These are phyloP conservation scores for Osmerus mordax DNA, from an alignment of 2,113 vertebrate genomes.

Conservation along the genomic window DNA sequence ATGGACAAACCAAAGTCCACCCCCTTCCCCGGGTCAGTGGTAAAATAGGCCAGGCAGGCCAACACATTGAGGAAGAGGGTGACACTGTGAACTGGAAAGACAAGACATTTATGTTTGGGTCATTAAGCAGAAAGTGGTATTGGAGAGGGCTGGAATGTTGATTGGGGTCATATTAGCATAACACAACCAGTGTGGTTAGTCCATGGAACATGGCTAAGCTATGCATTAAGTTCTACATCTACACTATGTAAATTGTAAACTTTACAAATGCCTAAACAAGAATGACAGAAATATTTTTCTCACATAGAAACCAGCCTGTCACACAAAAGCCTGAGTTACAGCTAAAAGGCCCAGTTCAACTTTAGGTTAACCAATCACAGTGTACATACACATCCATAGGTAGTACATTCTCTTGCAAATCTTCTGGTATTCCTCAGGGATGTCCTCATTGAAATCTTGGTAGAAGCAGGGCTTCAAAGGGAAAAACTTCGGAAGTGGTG, in stretches of 20 bases:
- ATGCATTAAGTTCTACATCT: no score
- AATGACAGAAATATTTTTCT: no score
- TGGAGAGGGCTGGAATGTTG: background rate
- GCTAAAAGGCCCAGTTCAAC: no score
- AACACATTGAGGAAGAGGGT: constrained; percentile 92
- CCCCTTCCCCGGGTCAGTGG: constrained; percentile 39
- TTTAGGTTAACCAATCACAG: background rate
- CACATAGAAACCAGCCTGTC: no score
- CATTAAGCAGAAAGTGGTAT: background rate
- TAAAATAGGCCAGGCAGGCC: constrained; percentile 90
- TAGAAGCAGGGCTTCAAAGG: constrained; percentile 95
- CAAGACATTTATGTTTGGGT: background rate
- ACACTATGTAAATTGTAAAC: no score
- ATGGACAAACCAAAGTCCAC: constrained; percentile 93
- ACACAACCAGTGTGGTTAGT: background rate
- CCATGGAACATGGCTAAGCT: no score
- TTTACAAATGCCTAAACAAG: no score
- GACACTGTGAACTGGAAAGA: constrained; percentile 81
- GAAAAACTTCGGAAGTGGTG: constrained; percentile 81
- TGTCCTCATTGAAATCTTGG: constrained; percentile 93
- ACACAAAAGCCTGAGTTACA: no score
- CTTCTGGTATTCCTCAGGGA: constrained; percentile 87
- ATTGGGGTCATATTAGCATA: background rate
- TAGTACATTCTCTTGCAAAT: constrained; percentile 97
- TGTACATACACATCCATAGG: constrained; percentile 93